A percentile compares a stretch with the other conserved stretches of the same genome.
phyloP scores from a whole-genome alignment of 2,888 invertebrate species.

The Heteromurus nitidus region DNA sequence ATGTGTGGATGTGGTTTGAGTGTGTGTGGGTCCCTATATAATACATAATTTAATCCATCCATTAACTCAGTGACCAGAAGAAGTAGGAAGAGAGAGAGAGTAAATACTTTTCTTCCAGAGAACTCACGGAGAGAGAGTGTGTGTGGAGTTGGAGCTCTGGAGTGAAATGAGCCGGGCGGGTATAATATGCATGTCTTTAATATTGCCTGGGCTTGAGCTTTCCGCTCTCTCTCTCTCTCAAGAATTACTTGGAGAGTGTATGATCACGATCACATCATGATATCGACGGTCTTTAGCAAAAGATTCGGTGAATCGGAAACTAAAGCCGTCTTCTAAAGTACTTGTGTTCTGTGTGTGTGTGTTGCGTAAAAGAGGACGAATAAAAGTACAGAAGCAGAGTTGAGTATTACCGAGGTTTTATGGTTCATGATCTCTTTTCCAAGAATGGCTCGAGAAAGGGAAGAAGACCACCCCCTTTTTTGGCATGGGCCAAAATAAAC shows the following conservation, averaged over 20 bases:
- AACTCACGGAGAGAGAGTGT: background rate
- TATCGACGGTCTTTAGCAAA: conserved; percentile 2
- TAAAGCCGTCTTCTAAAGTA: background rate
- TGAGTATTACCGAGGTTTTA: background rate
- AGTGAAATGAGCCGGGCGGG: too few species aligned
- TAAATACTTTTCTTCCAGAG: background rate
- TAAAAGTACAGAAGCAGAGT: background rate
- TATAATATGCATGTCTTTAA: too few species aligned
- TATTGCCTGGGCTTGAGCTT: too few species aligned
- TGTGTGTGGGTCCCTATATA: conserved; percentile 32
- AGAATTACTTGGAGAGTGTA: too few species aligned
- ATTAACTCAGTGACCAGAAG: conserved; percentile 64
- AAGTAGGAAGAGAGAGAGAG: conserved; percentile 7
- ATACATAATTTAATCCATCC: conserved; percentile 59
- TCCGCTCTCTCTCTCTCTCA: too few species aligned
- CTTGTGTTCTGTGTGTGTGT: background rate
- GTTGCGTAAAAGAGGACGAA: background rate
- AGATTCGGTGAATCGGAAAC: conserved; percentile 7
- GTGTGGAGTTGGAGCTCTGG: background rate
- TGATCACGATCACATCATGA: too few species aligned
- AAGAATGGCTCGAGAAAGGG: too few species aligned
- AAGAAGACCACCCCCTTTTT: background rate
- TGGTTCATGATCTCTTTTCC: too few species aligned
- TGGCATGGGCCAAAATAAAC: background rate
- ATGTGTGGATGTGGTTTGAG: too few species aligned